Evolutionary conservation across 2,113 vertebrate species (phyloP), one percentile per base, ranked within the genome.

Genomic region (Myotis davidii): DNA sequence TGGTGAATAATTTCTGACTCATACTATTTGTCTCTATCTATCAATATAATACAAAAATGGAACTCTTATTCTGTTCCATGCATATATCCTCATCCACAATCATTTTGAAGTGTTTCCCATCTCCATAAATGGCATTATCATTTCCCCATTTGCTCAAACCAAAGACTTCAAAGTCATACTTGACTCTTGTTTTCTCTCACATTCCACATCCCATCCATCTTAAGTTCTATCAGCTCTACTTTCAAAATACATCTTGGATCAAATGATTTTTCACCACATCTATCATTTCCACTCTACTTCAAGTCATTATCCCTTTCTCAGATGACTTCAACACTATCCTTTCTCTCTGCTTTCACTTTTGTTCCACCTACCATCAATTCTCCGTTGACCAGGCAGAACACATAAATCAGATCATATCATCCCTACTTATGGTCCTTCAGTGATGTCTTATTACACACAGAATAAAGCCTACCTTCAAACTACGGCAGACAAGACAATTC

Each of bases 1-100:
- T 73, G 72, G 82, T 96, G 82, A 91, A 89, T 89, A 77, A 96
- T 76, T 92, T 94, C 42, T 96, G 83, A 92, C 81, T 96, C 70
- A 90, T n/a, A 34, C 65, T 85, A 89, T 70, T 95, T 97, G 64
- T 94, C 23, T 88, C 76, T 94, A 67, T 91, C 70, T 77, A 64
- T 93, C 82, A 96, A 77, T 12, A 90, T 32, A 67, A 91, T 77
- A 32, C 77, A 23, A 64, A 95, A 91, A 52, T 20, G 14, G 17
- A 95, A 50, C 12, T 6, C 48, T 64, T 81, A 70, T 86, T 87
- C 93, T 52, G 20, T 20, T 93, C 39, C 70, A 83, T 5, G 2
- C 20, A 65, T 5, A 84, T 0, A 39, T 2, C 64, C 77, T 84
- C 69, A 89, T 72, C 72, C 76, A 72, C 34, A 61, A 25, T 84